Percentiles rank a stretch among this genome's conserved stretches.
These are phyloP conservation scores for Bubo bubo DNA, from an alignment of 2,113 vertebrate species.

Conservation along the genomic window DNA sequence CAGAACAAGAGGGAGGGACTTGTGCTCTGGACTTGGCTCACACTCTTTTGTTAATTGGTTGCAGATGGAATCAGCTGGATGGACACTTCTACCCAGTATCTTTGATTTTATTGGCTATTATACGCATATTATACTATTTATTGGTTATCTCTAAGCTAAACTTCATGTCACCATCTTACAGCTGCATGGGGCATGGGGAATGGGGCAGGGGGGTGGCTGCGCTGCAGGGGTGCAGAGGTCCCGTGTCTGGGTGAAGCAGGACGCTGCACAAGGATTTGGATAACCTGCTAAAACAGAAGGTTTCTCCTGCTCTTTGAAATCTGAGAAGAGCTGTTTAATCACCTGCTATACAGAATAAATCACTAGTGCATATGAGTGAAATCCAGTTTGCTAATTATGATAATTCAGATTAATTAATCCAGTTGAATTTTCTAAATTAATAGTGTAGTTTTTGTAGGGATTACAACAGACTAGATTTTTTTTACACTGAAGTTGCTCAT, in stretches of 20 bases:
- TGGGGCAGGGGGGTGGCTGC: background rate
- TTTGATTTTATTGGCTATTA: background rate
- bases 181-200: fast-evolving
- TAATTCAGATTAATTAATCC: background rate
- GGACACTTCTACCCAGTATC: background rate
- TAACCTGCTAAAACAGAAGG: background rate
- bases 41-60: fast-evolving
- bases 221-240: background rate
- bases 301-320: background rate
- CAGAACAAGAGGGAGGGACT: no score
- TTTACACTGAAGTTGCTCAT: background rate
- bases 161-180: fast-evolving
- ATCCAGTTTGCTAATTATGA: background rate
- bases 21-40: background rate
- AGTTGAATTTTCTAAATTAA: background rate
- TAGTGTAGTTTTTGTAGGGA: background rate
- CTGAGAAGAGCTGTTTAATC: background rate
- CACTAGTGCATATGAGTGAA: background rate
- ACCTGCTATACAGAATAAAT: background rate
- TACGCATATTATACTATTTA: fast-evolving
- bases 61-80: background rate
- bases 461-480: background rate
- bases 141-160: background rate
- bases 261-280: background rate
- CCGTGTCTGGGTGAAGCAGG: fast-evolving